A percentile compares a stretch with the other conserved stretches of the same genome.
Conservation (phyloP, 2,113 vertebrate species). For the Erythrolamprus reginae region DNA sequence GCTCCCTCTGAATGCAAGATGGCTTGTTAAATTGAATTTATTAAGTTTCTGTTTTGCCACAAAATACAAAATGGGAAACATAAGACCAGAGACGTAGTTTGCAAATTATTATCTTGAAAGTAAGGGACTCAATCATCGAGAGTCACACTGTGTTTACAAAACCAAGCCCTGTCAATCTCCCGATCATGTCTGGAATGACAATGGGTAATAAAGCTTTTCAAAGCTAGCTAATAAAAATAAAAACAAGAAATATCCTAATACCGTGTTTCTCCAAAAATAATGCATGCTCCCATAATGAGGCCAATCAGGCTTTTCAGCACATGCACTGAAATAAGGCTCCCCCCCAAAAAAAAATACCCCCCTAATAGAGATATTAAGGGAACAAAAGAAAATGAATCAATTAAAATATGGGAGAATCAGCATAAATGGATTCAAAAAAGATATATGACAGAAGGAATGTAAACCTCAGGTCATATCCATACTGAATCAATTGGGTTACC, state of each 20-base stretch:
- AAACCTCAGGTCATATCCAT: too few relatives aligned
- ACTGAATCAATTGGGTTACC: too few relatives aligned
- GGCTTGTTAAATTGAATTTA: slow-evolving; percentile 26
- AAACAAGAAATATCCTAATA: background rate
- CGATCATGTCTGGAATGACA: background rate
- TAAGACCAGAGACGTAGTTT: slow-evolving; percentile 1
- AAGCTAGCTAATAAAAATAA: background rate
- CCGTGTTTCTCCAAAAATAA: too few relatives aligned
- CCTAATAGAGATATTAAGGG: too few relatives aligned
- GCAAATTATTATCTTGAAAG: slow-evolving; percentile 19
- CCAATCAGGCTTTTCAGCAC: too few relatives aligned
- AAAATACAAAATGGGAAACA: slow-evolving; percentile 26
- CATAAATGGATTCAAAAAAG: too few relatives aligned
- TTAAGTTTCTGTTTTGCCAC: background rate
- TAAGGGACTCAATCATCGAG: background rate
- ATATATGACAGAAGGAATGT: too few relatives aligned
- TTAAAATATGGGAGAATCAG: too few relatives aligned
- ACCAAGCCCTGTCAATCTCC: background rate
- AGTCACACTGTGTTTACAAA: background rate
- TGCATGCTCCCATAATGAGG: too few relatives aligned
- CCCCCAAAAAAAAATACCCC: too few relatives aligned
- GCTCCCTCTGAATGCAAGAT: background rate
- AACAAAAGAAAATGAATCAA: too few relatives aligned
- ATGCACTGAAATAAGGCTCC: too few relatives aligned
- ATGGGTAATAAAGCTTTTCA: background rate